phyloP scores from a whole-genome alignment of 2,888 invertebrate genomes.

The Rapana venosa region DNA sequence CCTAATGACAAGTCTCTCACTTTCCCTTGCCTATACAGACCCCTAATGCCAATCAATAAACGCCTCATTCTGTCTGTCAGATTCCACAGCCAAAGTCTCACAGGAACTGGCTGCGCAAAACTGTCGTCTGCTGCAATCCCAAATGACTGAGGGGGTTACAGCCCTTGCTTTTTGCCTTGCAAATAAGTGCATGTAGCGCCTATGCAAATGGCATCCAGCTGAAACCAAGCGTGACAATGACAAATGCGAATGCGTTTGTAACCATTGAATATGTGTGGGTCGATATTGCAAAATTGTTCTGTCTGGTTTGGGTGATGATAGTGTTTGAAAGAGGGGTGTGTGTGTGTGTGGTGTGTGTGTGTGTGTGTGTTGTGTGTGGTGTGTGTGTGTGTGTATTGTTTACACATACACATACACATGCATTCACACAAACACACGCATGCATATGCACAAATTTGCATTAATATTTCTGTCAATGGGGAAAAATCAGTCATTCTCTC shows the following conservation, averaged over 20 bases:
- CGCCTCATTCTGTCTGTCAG: not conserved
- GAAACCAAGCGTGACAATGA: slow-evolving; percentile 41
- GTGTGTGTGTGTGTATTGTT: not conserved
- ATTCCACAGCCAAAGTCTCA: not conserved
- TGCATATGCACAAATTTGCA: no score
- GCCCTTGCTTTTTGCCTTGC: slow-evolving; percentile 41
- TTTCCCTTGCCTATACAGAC: slow-evolving; percentile 1
- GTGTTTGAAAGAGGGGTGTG: not conserved
- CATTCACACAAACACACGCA: no score
- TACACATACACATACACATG: no score
- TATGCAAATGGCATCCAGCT: slow-evolving; percentile 35
- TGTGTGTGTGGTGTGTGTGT: no score
- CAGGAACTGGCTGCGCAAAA: slow-evolving; percentile 11
- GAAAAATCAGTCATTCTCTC: not conserved
- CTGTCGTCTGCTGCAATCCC: slow-evolving; percentile 36
- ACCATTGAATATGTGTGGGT: slow-evolving; percentile 29
- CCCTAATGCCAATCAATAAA: slow-evolving; percentile 34
- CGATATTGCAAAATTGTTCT: slow-evolving; percentile 25
- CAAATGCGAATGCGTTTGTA: slow-evolving; percentile 45
- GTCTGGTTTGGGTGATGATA: not conserved
- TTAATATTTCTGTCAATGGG: no score
- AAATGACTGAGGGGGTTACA: slow-evolving; percentile 28
- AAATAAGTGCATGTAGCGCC: slow-evolving; percentile 40
- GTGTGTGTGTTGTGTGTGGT: no score
- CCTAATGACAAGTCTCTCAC: slow-evolving; percentile 21